Base-by-base conservation (phyloP, 1,140 invertebrate species). In the Drosophila erecta region DNA sequence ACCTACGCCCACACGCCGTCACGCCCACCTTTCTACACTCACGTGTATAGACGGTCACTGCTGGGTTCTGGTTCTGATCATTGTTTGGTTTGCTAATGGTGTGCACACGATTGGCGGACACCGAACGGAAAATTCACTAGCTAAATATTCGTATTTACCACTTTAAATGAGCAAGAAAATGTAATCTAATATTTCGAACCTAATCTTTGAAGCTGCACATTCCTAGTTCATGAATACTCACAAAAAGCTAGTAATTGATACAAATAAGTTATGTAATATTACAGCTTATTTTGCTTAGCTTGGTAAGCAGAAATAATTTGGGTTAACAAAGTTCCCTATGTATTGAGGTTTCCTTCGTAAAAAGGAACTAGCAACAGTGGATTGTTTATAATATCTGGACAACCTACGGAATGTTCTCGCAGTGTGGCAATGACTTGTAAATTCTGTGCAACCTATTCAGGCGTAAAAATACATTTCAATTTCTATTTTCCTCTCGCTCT, bases 71-170 rank as follows among this genome's bases (percentile, higher is more conserved):
- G 50, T 12, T 56, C 37, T 20, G 62, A 55, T 79, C 51, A 70
- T 78, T 85, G 81, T 86, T 85, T 86, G 73, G 78, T 56, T 86
- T 85, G 64, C 77, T 85, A 85, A 85, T 86, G 81, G 78, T 75
- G 65, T 64, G 79, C 57, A 77, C 65, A 49, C 27, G 50, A 47
- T 49, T 67, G 50, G 10, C 17, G 50, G 51, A 47, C 43, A 15
- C 15, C 2, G 50, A 33, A 33, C n/a, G 47, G 47, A 17, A n/a
- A 7, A 17, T 33, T 17, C 40, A 55, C 61, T 61, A 8, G 7
- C 15, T 33, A 41, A 11, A 41, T 41, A 1, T 41, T 1, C 7
- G n/a, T 2, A 40, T 6, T n/a, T 10, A n/a, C 38, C 38, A 17
- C 5, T 12, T 44, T 44, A 0, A 38, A 38, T 3, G 6, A 38